Evolutionary conservation across 1,140 invertebrate genomes (phyloP).

Genomic region (Drosophila melanogaster): Release_6_plus_ISO1_MT NT_037436.4:19045001-19045500

Average conservation of each 20-base stretch:
- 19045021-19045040: slow-evolving; percentile 68
- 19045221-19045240: slow-evolving; percentile 10
- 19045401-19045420: slow-evolving; percentile 44
- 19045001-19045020: not conserved
- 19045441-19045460: slow-evolving; percentile 49
- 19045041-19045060: slow-evolving; percentile 70
- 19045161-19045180: slow-evolving; percentile 72
- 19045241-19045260: slow-evolving; percentile 39
- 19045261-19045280: slow-evolving; percentile 34
- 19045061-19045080: slow-evolving; percentile 57
- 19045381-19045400: slow-evolving; percentile 39
- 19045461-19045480: slow-evolving; percentile 22
- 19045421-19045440: slow-evolving; percentile 53
- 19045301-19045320: slow-evolving; percentile 32
- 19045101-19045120: slow-evolving; percentile 30
- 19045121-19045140: slow-evolving; percentile 47
- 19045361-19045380: slow-evolving; percentile 57
- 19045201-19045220: slow-evolving; percentile 54
- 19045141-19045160: slow-evolving; percentile 42
- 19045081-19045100: slow-evolving; percentile 76
- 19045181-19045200: slow-evolving; percentile 54
- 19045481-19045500: slow-evolving; percentile 13
- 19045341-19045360: slow-evolving; percentile 26
- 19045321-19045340: slow-evolving; percentile 27
- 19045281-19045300: slow-evolving; percentile 26